Base-by-base conservation (phyloP, 2,113 vertebrate species). In the Melanerpes formicivorus region DNA sequence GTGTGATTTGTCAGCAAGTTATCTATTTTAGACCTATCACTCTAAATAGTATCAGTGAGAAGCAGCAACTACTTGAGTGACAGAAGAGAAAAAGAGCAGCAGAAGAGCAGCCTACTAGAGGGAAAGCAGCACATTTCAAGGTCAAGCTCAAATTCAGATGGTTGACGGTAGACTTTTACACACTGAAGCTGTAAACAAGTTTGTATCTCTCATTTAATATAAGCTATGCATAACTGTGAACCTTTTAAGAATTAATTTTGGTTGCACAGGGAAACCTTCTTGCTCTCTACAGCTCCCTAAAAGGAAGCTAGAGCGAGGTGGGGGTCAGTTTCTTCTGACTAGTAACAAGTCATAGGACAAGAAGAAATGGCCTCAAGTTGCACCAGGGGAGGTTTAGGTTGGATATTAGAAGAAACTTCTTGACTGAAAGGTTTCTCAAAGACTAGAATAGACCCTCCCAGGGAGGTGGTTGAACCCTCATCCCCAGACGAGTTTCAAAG, bases 81-180 rank as follows among this genome's bases (percentile, higher is more conserved):
- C 50, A 81, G 83, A 77, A 52, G 12, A 79, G 18, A 79, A 75
- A 0, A 9, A 71, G n/a, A 71, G 34, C 40, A 92, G 48, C 17
- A 4, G 0, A 16, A 40, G 42, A 80, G 18, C 21, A 80, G 48
- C 15, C 21, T 4, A 1, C n/a, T 0, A 5, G 42, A 59, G 1
- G 4, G 8, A 87, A 87, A 81, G 52, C 11, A 48, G 22, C 27
- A 75, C 0, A 0, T 50, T 67, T 84, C 81, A 89, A 89, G 62
- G 70, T 66, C 5, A 9, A 80, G 34, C 34, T 74, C 25, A 48
- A 62, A 27, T 32, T 62, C 2, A 0, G 22, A 52, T 25, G 50
- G 50, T 52, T 52, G 23, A 70, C 15, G 11, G 30, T 6, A 73
- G 14, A 22, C 50, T 79, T 63, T 22, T 65, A 80, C 7, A 70